phyloP scores from a whole-genome alignment of 2,888 invertebrate species.

The Oligia latruncula region DNA sequence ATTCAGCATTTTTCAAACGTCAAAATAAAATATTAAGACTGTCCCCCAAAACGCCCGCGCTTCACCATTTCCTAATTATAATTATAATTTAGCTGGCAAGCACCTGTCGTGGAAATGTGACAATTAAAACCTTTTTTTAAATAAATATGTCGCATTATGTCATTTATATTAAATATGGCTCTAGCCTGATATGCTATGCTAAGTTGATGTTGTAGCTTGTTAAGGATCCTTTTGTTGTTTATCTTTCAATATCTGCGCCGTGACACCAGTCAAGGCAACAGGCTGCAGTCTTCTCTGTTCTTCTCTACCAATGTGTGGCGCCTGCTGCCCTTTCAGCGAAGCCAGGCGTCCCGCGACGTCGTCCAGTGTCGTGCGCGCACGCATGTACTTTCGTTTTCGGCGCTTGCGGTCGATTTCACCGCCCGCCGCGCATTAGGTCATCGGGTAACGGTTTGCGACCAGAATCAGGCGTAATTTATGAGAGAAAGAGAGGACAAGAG shows the following conservation, averaged over 20 bases:
- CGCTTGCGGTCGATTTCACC: constrained; percentile 78
- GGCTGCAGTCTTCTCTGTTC: not conserved
- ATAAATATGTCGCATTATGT: not conserved
- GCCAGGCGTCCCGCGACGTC: constrained; percentile 18
- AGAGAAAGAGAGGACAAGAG: constrained; percentile 34
- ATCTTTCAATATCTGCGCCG: not conserved
- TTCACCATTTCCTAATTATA: not conserved
- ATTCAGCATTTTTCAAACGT: not conserved
- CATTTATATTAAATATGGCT: not conserved
- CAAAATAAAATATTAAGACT: not conserved
- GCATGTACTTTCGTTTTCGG: constrained; percentile 85
- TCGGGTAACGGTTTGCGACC: constrained; percentile 79
- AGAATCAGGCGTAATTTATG: constrained; percentile 51
- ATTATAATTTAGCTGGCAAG: too few species aligned
- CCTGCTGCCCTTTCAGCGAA: constrained; percentile 50
- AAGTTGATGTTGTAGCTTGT: not conserved
- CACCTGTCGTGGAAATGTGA: not conserved
- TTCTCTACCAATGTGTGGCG: constrained; percentile 7
- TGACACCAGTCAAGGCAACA: too few species aligned
- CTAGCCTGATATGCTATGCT: not conserved
- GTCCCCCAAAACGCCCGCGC: not conserved
- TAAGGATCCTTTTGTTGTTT: not conserved
- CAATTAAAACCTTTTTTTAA: not conserved
- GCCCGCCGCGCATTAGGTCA: constrained; percentile 80
- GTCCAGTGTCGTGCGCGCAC: constrained; percentile 56